A percentile compares a stretch with the other conserved stretches of the same genome.
Evolutionary conservation across 2,113 vertebrate species (phyloP).

Genomic region (Tapirus terrestris): DNA sequence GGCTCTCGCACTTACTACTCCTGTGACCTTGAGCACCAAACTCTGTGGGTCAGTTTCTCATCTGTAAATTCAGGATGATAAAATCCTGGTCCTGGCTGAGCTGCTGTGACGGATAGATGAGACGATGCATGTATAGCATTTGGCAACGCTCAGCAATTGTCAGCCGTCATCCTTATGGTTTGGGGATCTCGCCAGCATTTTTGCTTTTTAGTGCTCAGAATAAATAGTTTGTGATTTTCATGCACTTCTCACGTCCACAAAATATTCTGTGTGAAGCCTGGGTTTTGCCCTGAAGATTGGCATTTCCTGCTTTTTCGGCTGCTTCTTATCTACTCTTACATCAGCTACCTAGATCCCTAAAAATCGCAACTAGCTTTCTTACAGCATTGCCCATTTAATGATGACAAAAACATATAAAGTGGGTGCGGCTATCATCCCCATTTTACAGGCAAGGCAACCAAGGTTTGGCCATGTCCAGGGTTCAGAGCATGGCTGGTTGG

Average conservation of each 20-base stretch:
- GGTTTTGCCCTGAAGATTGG: not conserved
- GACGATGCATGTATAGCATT: accelerated
- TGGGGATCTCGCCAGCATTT: not conserved
- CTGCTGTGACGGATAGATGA: not conserved
- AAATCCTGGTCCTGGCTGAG: accelerated
- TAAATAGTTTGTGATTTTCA: not conserved
- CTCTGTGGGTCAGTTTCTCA: not conserved
- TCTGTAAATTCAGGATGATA: not conserved
- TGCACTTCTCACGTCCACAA: not conserved
- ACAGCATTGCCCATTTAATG: not conserved
- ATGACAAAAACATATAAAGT: not conserved
- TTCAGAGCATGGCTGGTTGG: not conserved
- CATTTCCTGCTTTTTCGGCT: not conserved
- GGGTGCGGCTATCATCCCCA: no score
- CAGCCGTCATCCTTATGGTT: accelerated
- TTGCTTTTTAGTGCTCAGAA: not conserved
- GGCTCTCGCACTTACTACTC: not conserved
- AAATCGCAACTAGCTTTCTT: not conserved
- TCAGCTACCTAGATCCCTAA: not conserved
- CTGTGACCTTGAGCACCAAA: not conserved
- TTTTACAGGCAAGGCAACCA: not conserved
- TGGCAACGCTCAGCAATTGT: not conserved
- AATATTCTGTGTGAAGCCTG: not conserved
- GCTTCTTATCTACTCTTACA: not conserved
- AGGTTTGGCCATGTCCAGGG: not conserved